Percentiles rank a stretch among this genome's conserved stretches.
Conservation (phyloP, 2,888 invertebrate species). For the Phortica okadai region DNA sequence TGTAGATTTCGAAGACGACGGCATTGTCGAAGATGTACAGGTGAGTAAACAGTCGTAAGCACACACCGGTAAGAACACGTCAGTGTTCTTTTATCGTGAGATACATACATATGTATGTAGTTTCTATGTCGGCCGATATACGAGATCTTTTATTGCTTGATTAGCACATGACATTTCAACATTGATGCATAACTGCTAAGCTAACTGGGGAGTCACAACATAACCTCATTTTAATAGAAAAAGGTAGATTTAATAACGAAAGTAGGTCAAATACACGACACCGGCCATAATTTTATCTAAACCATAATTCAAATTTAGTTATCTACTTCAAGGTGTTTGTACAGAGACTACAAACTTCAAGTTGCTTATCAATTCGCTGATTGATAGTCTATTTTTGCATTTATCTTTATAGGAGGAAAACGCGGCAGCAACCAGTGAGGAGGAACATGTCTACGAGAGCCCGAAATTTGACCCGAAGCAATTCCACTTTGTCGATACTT, state of each 20-base stretch:
- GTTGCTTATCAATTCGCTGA: slow-evolving; percentile 14
- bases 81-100: slow-evolving; percentile 50
- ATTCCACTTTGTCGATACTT: slow-evolving; percentile 89
- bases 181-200: not conserved
- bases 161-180: slow-evolving; percentile 6
- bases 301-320: not conserved
- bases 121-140: not conserved
- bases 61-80: slow-evolving; percentile 64
- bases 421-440: slow-evolving; percentile 43
- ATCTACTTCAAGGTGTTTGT: not conserved
- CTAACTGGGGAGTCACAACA: not conserved
- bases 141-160: not conserved
- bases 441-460: slow-evolving; percentile 80
- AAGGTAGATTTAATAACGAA: slow-evolving; percentile 12
- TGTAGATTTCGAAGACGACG: slow-evolving; percentile 65
- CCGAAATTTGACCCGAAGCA: slow-evolving; percentile 81
- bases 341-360: not conserved
- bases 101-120: not conserved
- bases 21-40: slow-evolving; percentile 69
- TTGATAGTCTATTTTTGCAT: slow-evolving; percentile 25
- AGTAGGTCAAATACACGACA: slow-evolving; percentile 5
- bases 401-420: slow-evolving; percentile 56
- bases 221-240: slow-evolving; percentile 23
- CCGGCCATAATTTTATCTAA: slow-evolving; percentile 3
- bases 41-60: slow-evolving; percentile 52